A percentile compares a stretch with the other conserved stretches of the same genome.
Conservation (phyloP, 2,797 vertebrate species). For the Acipenser transmontanus region DNA sequence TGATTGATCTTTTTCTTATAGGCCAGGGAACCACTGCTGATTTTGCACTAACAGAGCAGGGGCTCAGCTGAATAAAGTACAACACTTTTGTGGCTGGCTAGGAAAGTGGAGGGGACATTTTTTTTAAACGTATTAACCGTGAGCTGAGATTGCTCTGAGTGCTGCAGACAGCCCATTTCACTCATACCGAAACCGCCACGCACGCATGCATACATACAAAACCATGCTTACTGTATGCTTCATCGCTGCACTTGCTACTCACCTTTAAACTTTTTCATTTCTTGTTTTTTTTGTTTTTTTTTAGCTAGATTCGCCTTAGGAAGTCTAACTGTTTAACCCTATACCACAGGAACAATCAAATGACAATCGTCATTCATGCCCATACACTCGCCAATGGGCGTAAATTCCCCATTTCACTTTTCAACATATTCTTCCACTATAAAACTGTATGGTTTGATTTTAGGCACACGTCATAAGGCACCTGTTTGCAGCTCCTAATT, state of each 20-base stretch:
- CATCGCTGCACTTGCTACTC: background rate
- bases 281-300: too few species aligned
- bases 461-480: too few species aligned
- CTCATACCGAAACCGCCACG: background rate
- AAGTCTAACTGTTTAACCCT: too few species aligned
- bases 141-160: slow-evolving; percentile 33
- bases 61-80: slow-evolving; percentile 51
- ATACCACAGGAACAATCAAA: too few species aligned
- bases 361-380: too few species aligned
- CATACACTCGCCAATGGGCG: too few species aligned
- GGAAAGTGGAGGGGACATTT: slow-evolving; percentile 63
- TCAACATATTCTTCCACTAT: too few species aligned
- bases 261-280: too few species aligned
- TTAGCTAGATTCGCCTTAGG: too few species aligned
- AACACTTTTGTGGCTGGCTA: slow-evolving; percentile 33
- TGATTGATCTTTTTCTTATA: slow-evolving; percentile 73
- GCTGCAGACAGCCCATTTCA: slow-evolving; percentile 21
- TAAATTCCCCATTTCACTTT: too few species aligned
- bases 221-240: slow-evolving; percentile 1
- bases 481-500: too few species aligned
- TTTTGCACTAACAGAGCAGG: slow-evolving; percentile 51
- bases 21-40: slow-evolving; percentile 60
- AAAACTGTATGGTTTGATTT: too few species aligned
- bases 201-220: slow-evolving; percentile 9
- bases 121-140: slow-evolving; percentile 68